Base-by-base conservation (phyloP, 2,113 vertebrate species). In the Petrocephalus microphthalmus region DNA sequence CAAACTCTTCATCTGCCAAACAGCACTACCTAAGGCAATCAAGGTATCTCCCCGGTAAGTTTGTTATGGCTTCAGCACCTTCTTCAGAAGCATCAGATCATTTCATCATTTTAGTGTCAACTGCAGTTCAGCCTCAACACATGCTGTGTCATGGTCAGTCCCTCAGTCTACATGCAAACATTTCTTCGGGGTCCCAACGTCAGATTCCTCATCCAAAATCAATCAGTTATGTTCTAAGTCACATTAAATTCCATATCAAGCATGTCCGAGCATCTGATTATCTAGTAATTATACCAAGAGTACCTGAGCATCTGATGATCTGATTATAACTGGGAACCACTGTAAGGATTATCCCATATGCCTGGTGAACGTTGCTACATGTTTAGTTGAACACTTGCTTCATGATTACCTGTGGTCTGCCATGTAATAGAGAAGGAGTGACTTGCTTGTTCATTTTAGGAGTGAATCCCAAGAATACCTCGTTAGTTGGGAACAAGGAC, bases 1-100 rank as follows among this genome's bases (percentile, higher is more conserved):
- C 96, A 88, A 94, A 93, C 86, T 92, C 92, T 20, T 94, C 95
- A 87, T 95, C 97, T 29, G 96, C 97, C 84, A 96, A 97, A 91
- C 97, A 98, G 89, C 98, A 99, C 95, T 99, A 99, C 91, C 93
- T 99, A 91, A 97, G 94, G 90, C 98, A 99, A 88, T 98, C 98
- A 64, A 95, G 98, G 90, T 99, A 99, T 25, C 92, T 99, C 81
- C 98, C 98, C 90, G 98, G 98, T 99, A 94, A 94, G 94, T 67
- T 1, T 20, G 60, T 74, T 29, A 83, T n/a, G 6, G 0, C 49
- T 54, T 49, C 13, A n/a, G n/a, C 6, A 1, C n/a, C 57, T 47
- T 13, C 86, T 49, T 49, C 60, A 49, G 42, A 51, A 22, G 47
- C 45, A 49, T 51, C 82, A 49, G 1, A 7, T 78, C 71, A 47